Percentiles rank a stretch among this genome's conserved stretches.
phyloP scores from a whole-genome alignment of 1,140 invertebrate genomes.

The Hormaphis cornu region DNA sequence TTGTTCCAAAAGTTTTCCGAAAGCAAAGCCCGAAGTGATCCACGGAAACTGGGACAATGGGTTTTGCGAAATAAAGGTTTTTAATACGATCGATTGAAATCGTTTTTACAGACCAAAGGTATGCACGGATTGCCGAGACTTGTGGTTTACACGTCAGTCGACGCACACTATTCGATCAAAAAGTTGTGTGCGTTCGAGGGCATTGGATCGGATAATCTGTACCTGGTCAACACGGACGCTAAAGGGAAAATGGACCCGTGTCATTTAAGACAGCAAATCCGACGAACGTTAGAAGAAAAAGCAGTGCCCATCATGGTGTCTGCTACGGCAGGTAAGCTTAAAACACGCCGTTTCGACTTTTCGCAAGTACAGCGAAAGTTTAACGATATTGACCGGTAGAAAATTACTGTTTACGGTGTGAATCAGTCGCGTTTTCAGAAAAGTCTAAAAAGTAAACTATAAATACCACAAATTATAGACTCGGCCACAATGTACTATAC shows the following conservation, averaged over 20 bases:
- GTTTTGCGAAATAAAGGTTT: too few species aligned
- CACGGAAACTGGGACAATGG: too few species aligned
- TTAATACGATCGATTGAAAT: too few species aligned
- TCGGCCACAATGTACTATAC: too few species aligned
- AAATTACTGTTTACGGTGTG: too few species aligned
- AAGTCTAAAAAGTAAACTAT: too few species aligned
- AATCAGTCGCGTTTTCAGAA: too few species aligned
- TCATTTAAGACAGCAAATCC: constrained; percentile 63
- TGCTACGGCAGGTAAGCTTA: constrained; percentile 67
- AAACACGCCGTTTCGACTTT: constrained; percentile 43
- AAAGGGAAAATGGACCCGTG: constrained; percentile 66
- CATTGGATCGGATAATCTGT: constrained; percentile 68
- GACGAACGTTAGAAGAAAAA: constrained; percentile 54
- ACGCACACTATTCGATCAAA: constrained; percentile 91
- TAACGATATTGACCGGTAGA: too few species aligned
- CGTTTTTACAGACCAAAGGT: constrained; percentile 54
- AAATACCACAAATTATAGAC: too few species aligned
- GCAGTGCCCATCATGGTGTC: constrained; percentile 76
- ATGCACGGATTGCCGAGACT: constrained; percentile 56
- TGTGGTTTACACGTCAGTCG: constrained; percentile 72
- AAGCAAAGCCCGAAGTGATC: too few species aligned
- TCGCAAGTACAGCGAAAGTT: too few species aligned
- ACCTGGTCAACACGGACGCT: constrained; percentile 58
- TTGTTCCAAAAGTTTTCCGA: too few species aligned
- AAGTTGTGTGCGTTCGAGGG: constrained; percentile 72